Evolutionary conservation across 2,113 vertebrate genomes (phyloP), one percentile per base, ranked within the genome.

Genomic region (Rafetus swinhoei): DNA sequence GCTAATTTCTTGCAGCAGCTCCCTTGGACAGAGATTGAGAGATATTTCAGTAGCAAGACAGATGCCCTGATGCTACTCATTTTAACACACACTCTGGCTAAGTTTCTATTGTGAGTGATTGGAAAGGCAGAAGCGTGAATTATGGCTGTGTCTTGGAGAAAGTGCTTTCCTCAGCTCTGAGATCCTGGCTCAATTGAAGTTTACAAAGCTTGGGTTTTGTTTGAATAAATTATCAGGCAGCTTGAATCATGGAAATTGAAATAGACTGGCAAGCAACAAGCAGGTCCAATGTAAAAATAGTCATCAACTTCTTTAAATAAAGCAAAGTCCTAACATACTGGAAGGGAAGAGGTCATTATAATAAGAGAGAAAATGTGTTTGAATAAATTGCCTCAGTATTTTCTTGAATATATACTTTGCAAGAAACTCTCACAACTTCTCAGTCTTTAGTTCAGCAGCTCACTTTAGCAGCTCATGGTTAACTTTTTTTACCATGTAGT

Each of bases 1-100:
- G 79, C 90, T 86, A 90, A 93, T 82, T 86, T 89, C 89, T 95
- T 88, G 32, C 55, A 54, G 69, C 69, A 52, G 62, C 11, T 35
- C 9, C n/a, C 39, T 6, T 16, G 84, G 74, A 79, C 55, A 82
- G 50, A 81, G 79, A 88, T 57, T 50, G 85, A 81, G 52, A 52
- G 24, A 25, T 54, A 18, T 21, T 69, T 54, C 16, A 54, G 54
- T n/a, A 29, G 80, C 55, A 60, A 82, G 65, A 89, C 14, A 82
- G 50, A 59, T 35, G 65, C 11, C 10, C 35, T 11, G 22, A 7
- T 4, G 65, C 6, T 57, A 21, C 62, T 12, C 32, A 3, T 74
- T n/a, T 29, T 59, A 55, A 21, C 27, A 32, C 29, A 4, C 15
- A 29, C 13, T 21, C 54, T 77, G 10, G 60, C 25, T 74, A n/a